Evolutionary conservation across 1,140 invertebrate genomes (phyloP), one percentile per base, ranked within the genome.

Genomic region (Aphelenchoides besseyi): DNA sequence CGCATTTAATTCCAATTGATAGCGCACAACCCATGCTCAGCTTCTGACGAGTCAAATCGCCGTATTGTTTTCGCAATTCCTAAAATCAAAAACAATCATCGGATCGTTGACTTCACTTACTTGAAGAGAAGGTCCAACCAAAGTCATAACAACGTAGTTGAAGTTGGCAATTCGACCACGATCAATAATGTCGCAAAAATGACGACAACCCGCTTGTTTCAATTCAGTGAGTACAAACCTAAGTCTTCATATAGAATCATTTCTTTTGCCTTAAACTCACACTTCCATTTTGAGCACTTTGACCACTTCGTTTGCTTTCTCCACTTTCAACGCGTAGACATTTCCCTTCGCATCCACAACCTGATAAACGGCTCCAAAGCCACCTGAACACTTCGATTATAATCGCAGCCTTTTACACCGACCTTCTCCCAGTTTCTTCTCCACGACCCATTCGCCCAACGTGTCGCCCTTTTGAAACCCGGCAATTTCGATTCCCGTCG

Each of bases 241-340:
- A 41, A 70, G 48, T n/a, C n/a, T n/a, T n/a, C n/a, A 26, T 61
- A 16, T 30, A 23, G 1, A 59, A 59, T 16, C 29, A 1, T 52
- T 2, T 52, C 23, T 16, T 29, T 18, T 41, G 2, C n/a, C 57
- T 61, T 18, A 69, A 3, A 18, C 28, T 54, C 32, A 28, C 9
- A 79, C 78, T 67, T 79, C 78, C 78, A 79, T 79, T 41, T 79
- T 79, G n/a, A 79, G 64, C 12, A 79, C 28, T 55, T 79, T 33
- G 68, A 77, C 16, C 68, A 29, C n/a, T 68, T 61, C 33, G 16
- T 30, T 26, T 1, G 59, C 61, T 18, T 61, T 67, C 55, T 74
- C 73, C 2, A 36, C 35, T 30, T 74, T 74, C 36, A 74, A 30
- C 3, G 73, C 73, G 48, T 76, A 74, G 16, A 41, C 8, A 9